phyloP scores from a whole-genome alignment of 2,888 invertebrate genomes.

The Piscicola geometra region DNA sequence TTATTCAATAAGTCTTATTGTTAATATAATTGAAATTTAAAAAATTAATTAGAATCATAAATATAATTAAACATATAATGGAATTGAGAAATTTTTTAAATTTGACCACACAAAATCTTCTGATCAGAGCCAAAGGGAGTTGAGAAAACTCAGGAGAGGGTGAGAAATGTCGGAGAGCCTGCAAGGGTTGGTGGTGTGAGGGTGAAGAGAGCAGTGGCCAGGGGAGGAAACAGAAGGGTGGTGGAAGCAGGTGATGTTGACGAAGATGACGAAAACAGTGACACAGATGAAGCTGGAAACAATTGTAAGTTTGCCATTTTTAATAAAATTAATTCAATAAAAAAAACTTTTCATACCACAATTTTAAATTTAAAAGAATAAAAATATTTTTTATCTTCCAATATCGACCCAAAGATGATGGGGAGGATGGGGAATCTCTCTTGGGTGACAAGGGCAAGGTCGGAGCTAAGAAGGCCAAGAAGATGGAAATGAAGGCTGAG shows the following conservation, averaged over 20 bases:
- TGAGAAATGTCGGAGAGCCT: background rate
- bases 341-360: no score
- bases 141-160: background rate
- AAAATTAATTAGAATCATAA: no score
- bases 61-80: no score
- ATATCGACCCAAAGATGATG: background rate
- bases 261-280: background rate
- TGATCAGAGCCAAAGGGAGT: background rate
- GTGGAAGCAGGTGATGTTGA: background rate
- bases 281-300: no score
- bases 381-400: background rate
- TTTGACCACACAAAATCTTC: no score
- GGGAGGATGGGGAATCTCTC: conserved; percentile 28
- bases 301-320: no score
- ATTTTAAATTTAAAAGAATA: background rate
- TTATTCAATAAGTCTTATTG: no score
- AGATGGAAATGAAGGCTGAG: conserved; percentile 89
- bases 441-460: conserved; percentile 66
- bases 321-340: no score
- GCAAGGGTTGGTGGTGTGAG: conserved; percentile 3
- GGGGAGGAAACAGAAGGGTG: background rate
- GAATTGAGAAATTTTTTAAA: no score
- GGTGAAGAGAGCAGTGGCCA: background rate
- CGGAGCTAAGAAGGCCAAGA: conserved; percentile 88
- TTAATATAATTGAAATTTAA: no score